Base-by-base conservation (phyloP, 2,113 vertebrate species). In the Eclectus roratus region DNA sequence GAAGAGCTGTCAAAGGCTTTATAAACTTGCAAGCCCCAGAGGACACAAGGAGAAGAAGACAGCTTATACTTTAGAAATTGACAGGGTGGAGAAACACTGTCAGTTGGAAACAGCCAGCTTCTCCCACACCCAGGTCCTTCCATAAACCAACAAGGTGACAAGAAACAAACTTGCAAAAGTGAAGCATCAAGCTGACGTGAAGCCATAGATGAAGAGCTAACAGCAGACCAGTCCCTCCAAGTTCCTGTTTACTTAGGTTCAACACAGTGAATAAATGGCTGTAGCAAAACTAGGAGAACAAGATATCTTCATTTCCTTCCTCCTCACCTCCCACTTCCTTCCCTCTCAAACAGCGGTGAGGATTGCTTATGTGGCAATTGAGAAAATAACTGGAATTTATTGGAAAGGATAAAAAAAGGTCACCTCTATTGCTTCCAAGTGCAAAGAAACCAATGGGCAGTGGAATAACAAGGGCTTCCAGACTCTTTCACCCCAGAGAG, bases 311-410 rank as follows among this genome's bases (percentile, higher is more conserved):
- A 20, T 37, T 94, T 95, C 96, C 94, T 94, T 96, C 94, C 92
- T 73, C 49, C 82, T 83, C 46, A 80, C 80, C 46, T 95, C 91
- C 94, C 85, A 73, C 74, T 95, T 96, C 93, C 96, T 91, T 69
- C 58, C 58, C 49, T 21, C 29, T 37, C 20, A 17, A 70, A 71
- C 39, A 31, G 17, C 43, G 43, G 39, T 3, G 16, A 64, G 11
- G 60, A 85, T 1, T 44, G 63, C 44, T 93, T 52, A 64, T 52
- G 37, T 3, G 13, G 18, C 15, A 65, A 49, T 4, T 58, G 20
- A 17, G 35, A 82, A 89, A 83, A 49, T 29, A 66, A 70, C 23
- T 6, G 33, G 3, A 19, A 68, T 83, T 82, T 52, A 80, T 6
- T 66, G 60, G 44, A 55, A 93, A 55, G 1, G 14, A 52, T 25